A percentile compares a stretch with the other conserved stretches of the same genome.
Evolutionary conservation across 2,113 vertebrate genomes (phyloP).

Genomic region (Numenius arquata): DNA sequence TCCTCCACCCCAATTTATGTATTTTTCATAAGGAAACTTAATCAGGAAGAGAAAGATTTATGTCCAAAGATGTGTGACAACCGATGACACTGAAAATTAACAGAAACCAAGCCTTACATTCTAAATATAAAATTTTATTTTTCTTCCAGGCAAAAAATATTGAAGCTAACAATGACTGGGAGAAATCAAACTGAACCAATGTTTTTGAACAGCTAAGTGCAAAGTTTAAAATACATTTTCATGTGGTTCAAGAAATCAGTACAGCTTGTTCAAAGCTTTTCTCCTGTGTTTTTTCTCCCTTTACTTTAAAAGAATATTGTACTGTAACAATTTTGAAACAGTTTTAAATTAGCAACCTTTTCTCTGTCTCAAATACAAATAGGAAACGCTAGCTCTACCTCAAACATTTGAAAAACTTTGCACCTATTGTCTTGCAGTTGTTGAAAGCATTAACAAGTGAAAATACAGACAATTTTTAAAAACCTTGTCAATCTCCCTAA

Average conservation of each 20-base stretch:
- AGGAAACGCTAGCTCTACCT: neutral
- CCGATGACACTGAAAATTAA: neutral
- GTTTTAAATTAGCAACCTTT: neutral
- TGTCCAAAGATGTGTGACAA: neutral
- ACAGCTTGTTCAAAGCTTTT: neutral
- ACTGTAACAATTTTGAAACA: neutral
- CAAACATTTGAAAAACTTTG: neutral
- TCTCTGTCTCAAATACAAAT: neutral
- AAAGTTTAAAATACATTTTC: neutral
- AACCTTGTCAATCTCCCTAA: neutral
- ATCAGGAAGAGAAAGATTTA: neutral
- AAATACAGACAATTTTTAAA: neutral
- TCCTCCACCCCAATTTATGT: neutral
- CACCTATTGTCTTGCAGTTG: neutral
- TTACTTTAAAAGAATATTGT: neutral
- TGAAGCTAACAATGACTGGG: neutral
- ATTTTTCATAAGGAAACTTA: neutral
- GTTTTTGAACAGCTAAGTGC: neutral
- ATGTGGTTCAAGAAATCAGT: neutral
- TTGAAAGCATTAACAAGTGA: neutral
- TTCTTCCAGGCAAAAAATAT: neutral
- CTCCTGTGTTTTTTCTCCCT: neutral
- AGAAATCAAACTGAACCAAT: neutral
- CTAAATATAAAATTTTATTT: neutral
- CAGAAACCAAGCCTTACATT: neutral